Base-by-base conservation (phyloP, 2,888 invertebrate genomes). In the Hedya salicella region DNA sequence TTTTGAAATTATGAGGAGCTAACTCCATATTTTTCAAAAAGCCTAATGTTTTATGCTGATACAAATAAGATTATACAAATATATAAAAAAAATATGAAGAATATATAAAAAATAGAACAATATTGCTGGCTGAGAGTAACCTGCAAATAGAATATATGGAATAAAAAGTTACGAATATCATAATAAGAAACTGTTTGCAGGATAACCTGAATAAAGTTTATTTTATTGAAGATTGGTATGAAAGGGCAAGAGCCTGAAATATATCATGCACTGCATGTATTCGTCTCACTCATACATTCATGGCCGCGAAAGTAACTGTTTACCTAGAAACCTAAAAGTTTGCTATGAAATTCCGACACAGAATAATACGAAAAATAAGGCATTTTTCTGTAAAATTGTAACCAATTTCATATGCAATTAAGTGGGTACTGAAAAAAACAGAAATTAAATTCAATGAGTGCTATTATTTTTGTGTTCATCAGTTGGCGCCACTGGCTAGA, bases 251-350 rank as follows among this genome's bases (percentile, higher is more conserved):
- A 4, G 39, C 52, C 40, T 53, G 36, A 60, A 60, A 60, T 59
- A 36, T 11, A 11, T 36, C 19, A 48, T 65, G 65, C 30, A 60
- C 59, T 60, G 52, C 59, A 60, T 46, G 52, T 46, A 59, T 60
- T 65, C 59, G 17, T 52, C n/a, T 59, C 39, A 17, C 44, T 64
- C 59, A 46, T 3, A 57, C 36, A 46, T 30, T 30, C 21, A 60
- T 44, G 57, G 50, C 64, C 21, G 57, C 44, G 48, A 42, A 21
- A 52, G 11, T 19, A 64, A 59, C 50, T 36, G 50, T 52, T 50
- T 52, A 65, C 65, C 65, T 65, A 65, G 32, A 65, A 65, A 65
- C 65, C 65, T 60, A 64, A 64, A 64, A 64, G 59, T 42, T 25
- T 36, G 59, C 50, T 62, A 52, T 62, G 54, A 54, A 49, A 56